Evolutionary conservation across 2,797 vertebrate genomes (phyloP).

Genomic region (Gobio occitaniae): DNA sequence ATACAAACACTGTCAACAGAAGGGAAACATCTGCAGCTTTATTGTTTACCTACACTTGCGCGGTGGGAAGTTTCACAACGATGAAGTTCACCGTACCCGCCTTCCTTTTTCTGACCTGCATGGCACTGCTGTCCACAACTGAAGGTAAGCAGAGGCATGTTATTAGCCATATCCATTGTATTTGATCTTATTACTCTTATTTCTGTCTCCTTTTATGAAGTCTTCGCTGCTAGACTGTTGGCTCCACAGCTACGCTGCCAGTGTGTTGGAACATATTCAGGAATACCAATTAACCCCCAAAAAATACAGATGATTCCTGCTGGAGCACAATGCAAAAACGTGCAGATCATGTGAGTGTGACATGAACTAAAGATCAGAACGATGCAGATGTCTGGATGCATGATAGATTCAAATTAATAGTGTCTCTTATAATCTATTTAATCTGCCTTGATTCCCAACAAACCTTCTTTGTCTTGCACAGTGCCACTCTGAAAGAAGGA

Average conservation of each 20-base stretch:
- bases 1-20: not conserved
- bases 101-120: not conserved
- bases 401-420: not conserved
- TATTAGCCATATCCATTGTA: not conserved
- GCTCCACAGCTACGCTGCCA: not conserved
- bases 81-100: not conserved
- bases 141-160: not conserved
- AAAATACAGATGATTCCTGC: not conserved
- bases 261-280: not conserved
- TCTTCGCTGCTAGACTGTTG: not conserved
- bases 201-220: not conserved
- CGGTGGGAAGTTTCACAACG: accelerated
- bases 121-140: not conserved
- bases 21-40: no score
- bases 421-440: not conserved
- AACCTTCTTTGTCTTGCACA: conserved; percentile 37
- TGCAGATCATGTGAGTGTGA: conserved; percentile 69
- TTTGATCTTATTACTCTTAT: not conserved
- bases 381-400: not conserved
- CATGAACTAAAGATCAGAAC: not conserved
- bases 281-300: not conserved
- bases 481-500: not conserved
- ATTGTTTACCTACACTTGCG: not conserved
- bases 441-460: not conserved
- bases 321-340: conserved; percentile 57